Evolutionary conservation across 2,113 vertebrate species (phyloP), one percentile per base, ranked within the genome.

Genomic region (Lates calcarifer): DNA sequence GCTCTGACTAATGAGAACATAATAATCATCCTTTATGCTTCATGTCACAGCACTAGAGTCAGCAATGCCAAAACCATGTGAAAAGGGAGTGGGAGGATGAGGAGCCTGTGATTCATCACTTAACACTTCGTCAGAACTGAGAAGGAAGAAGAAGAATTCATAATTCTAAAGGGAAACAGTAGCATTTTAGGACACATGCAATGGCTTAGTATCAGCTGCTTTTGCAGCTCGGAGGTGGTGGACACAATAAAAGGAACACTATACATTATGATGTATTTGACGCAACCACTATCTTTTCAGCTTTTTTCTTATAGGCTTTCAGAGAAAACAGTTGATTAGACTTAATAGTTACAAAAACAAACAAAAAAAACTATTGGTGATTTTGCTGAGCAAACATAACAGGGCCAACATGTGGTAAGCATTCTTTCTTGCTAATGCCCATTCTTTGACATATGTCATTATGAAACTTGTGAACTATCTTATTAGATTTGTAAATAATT

Each of bases 71-170:
- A 85, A 90, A 87, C 47, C 63, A 74, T 78, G 66, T 77, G 53
- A 87, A 79, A 86, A 82, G 55, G 61, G 73, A 79, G 82, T 86
- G 72, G 88, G 85, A 90, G 70, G 86, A 84, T 4, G 57, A 79
- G 61, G 57, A 85, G 67, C 58, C 35, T 3, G 73, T 92, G 91
- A 93, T 77, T 93, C 89, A 91, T 87, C 79, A 37, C 22, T 78
- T 81, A 87, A 64, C 81, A 73, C 79, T 87, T 83, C 63, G 55
- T 76, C 58, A 85, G 24, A 41, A 83, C 41, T 14, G 57, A 83
- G 76, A 63, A 78, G 64, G 78, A 65, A 73, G 49, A 80, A 60
- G 35, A 49, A 68, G 26, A 85, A 53, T 62, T 62, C 57, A 85
- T 66, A 55, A 87, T 77, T 89, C 35, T 69, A 53, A 84, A 55